phyloP scores from a whole-genome alignment of 2,797 vertebrate genomes.

The Hypotaenidia philippensis region DNA sequence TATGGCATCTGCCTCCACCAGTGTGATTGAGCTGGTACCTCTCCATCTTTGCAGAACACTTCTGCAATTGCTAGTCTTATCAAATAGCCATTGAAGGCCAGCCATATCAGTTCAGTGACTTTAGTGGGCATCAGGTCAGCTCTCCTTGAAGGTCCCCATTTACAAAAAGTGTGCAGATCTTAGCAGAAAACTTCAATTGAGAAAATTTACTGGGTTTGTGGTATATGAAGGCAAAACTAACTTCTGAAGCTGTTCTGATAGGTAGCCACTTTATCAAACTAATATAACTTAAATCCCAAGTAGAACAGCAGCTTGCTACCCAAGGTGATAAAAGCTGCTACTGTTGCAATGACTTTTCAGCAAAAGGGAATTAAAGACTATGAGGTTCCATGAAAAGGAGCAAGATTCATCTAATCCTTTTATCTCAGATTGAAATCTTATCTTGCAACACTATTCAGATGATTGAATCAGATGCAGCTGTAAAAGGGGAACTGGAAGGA shows the following conservation, averaged over 20 bases:
- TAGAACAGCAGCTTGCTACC: neutral
- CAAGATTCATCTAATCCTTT: neutral
- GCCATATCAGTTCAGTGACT: neutral
- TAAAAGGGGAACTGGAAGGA: neutral
- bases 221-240: neutral
- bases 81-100: neutral
- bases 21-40: neutral
- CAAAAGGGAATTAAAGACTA: neutral
- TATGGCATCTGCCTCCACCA: neutral
- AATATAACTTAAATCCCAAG: neutral
- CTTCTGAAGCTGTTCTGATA: neutral
- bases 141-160: neutral
- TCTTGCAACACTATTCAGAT: neutral
- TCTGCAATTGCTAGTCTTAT: neutral
- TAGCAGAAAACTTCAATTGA: neutral
- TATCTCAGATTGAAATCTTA: neutral
- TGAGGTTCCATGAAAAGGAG: neutral
- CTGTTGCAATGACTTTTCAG: neutral
- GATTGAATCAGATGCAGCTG: neutral
- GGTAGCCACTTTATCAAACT: neutral
- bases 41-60: neutral
- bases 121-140: neutral
- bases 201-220: neutral
- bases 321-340: neutral
- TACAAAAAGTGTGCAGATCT: neutral